Conservation (phyloP, 2,113 vertebrate genomes). For the Thamnaconus septentrionalis region DNA sequence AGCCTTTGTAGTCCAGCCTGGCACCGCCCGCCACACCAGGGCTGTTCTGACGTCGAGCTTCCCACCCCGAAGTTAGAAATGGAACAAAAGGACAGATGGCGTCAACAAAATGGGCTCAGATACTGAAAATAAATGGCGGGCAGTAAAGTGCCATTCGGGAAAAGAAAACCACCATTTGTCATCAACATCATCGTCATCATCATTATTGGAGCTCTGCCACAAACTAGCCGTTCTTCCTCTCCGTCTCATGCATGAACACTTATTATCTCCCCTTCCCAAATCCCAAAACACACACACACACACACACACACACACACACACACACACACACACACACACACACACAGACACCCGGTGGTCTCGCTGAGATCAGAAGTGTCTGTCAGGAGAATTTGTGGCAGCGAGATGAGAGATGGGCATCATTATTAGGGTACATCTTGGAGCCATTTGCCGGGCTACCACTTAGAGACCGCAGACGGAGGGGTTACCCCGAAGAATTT, state of each 20-base stretch:
- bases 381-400: slow-evolving; percentile 44
- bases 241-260: neutral
- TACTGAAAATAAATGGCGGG: slow-evolving; percentile 32
- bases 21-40: neutral
- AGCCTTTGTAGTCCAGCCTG: neutral
- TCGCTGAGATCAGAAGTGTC: slow-evolving; percentile 55
- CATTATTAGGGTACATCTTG: slow-evolving; percentile 63
- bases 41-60: neutral
- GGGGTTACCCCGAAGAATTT: slow-evolving; percentile 31
- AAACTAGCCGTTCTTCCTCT: slow-evolving; percentile 12
- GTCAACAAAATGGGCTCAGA: neutral
- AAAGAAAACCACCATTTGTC: slow-evolving; percentile 43
- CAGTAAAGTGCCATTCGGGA: slow-evolving; percentile 43
- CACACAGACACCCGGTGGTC: slow-evolving; percentile 30
- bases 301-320: neutral
- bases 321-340: slow-evolving; percentile 1
- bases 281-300: neutral
- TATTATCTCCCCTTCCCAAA: no score
- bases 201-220: slow-evolving; percentile 54
- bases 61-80: neutral
- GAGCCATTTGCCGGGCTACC: slow-evolving; percentile 55
- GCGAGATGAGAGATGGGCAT: slow-evolving; percentile 43
- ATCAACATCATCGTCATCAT: slow-evolving; percentile 42
- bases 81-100: neutral
- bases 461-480: slow-evolving; percentile 42